A percentile compares a stretch with the other conserved stretches of the same genome.
Conservation (phyloP, 2,797 vertebrate genomes). For the Pseudochirops cupreus region DNA sequence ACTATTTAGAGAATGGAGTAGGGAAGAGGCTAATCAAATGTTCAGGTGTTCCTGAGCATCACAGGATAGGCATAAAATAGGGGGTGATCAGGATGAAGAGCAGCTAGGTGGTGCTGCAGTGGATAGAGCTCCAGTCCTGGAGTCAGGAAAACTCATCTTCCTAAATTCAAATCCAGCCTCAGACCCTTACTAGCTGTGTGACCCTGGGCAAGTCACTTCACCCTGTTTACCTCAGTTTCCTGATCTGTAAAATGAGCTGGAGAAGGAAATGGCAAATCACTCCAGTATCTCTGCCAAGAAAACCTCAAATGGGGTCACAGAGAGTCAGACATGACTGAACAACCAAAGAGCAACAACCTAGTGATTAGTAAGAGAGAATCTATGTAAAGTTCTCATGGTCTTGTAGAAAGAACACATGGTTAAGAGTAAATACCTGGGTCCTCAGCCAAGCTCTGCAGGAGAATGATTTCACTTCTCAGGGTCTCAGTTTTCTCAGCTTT, state of each 20-base stretch:
- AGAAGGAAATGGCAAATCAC: neutral
- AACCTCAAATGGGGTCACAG: neutral
- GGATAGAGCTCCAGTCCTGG: neutral
- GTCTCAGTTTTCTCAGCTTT: neutral
- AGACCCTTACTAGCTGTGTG: neutral
- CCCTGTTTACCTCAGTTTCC: neutral
- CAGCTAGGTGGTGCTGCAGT: neutral
- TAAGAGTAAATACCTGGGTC: neutral
- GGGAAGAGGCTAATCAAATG: slow-evolving; percentile 80
- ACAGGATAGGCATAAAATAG: slow-evolving; percentile 82
- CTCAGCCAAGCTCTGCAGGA: neutral
- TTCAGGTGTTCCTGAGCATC: slow-evolving; percentile 74
- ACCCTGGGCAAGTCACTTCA: neutral
- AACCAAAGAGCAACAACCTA: neutral
- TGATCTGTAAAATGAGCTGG: neutral
- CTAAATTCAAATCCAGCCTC: neutral
- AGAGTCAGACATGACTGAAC: neutral
- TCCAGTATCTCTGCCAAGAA: neutral
- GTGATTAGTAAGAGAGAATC: neutral
- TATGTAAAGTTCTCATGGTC: neutral
- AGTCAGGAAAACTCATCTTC: neutral
- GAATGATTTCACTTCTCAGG: neutral
- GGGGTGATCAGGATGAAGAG: slow-evolving; percentile 79
- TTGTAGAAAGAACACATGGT: neutral
- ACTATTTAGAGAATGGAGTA: slow-evolving; percentile 72